Evolutionary conservation across 2,888 invertebrate genomes (phyloP).

Genomic region (Scrobipalpa costella): DNA sequence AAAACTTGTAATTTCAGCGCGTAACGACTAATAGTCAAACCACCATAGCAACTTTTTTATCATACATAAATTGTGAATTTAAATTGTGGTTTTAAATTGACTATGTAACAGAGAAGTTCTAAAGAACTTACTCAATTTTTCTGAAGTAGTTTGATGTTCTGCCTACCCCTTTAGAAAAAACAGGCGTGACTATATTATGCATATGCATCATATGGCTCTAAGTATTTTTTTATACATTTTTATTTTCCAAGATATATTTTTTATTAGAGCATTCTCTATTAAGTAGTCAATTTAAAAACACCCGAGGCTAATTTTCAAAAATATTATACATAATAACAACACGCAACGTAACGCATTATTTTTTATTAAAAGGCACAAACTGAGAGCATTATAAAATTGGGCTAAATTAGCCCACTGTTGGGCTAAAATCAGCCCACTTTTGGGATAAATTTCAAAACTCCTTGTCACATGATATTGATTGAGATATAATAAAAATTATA

Average conservation of each 20-base stretch:
- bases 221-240: no score
- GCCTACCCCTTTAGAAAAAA: no score
- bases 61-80: slow-evolving; percentile 9
- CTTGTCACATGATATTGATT: background rate
- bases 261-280: background rate
- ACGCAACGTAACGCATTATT: background rate
- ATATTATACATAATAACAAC: background rate
- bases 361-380: slow-evolving; percentile 9
- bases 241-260: background rate
- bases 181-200: no score
- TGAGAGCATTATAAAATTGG: background rate
- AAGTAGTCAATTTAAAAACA: background rate
- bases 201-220: no score
- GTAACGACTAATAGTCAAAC: no score
- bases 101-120: no score
- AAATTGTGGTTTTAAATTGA: background rate
- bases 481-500: background rate
- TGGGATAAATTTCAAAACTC: no score
- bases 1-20: slow-evolving; percentile 12
- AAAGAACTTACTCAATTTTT: no score
- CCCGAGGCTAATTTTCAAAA: background rate
- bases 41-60: background rate
- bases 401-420: background rate
- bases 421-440: background rate
- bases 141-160: no score